These are phyloP conservation scores for Gymnothorax javanicus DNA, from an alignment of 2,797 vertebrate species.

Conservation along the genomic window DNA sequence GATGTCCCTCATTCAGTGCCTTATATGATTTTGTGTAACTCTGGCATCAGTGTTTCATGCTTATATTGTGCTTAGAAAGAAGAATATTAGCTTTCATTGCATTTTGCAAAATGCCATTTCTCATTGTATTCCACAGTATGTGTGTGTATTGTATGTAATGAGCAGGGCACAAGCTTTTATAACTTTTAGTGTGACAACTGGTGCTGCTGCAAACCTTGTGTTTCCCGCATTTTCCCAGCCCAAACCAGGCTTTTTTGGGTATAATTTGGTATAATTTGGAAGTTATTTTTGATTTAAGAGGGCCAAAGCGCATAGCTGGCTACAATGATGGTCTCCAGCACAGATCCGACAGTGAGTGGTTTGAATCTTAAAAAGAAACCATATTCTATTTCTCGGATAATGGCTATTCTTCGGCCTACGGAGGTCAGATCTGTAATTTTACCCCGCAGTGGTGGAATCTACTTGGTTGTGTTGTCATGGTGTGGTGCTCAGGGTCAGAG, in stretches of 20 bases:
- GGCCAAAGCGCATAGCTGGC: background rate
- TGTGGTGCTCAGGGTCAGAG: background rate
- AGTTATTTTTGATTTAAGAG: slow-evolving; percentile 11
- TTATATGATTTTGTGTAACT: no score
- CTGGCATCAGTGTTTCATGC: no score
- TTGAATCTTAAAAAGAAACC: background rate
- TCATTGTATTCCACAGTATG: background rate
- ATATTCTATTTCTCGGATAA: slow-evolving; percentile 2
- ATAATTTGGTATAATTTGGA: slow-evolving; percentile 12
- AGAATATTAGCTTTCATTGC: background rate
- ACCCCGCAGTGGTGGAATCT: background rate
- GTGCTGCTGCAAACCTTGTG: background rate
- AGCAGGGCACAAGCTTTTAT: background rate
- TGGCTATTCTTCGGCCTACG: background rate
- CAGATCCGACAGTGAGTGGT: background rate
- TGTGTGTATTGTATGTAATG: background rate
- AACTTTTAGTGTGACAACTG: background rate
- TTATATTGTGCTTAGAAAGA: no score
- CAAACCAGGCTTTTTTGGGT: slow-evolving; percentile 8
- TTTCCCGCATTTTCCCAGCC: background rate
- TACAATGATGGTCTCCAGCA: background rate
- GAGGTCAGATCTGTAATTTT: background rate
- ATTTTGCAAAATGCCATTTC: background rate
- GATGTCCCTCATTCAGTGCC: no score
- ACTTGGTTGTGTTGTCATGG: background rate